Percentiles rank a stretch among this genome's conserved stretches.
Conservation (phyloP, 2,888 invertebrate genomes). For the Drosophila borealis region DNA sequence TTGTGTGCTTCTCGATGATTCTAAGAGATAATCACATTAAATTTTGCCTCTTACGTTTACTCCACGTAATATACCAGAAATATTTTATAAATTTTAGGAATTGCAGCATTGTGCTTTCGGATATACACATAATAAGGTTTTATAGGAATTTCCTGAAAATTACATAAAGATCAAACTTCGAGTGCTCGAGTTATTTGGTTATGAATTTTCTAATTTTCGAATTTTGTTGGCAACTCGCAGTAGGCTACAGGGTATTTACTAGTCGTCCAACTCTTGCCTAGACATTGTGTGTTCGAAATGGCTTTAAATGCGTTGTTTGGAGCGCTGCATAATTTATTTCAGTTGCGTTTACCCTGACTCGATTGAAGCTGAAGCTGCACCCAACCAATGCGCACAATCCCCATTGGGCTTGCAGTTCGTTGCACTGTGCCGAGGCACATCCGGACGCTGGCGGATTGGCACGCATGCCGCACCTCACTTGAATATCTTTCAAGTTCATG, state of each 20-base stretch:
- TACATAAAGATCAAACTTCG: too few species aligned
- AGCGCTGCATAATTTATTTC: constrained; percentile 20
- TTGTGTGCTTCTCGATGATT: too few species aligned
- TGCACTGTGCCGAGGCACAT: constrained; percentile 47
- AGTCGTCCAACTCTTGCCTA: not conserved
- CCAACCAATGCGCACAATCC: not conserved
- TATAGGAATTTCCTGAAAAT: too few species aligned
- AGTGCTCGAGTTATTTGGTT: too few species aligned
- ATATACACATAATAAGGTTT: too few species aligned
- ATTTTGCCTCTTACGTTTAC: too few species aligned
- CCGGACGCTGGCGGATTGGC: constrained; percentile 31
- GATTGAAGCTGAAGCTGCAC: constrained; percentile 8
- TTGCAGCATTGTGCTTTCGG: too few species aligned
- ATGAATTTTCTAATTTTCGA: too few species aligned
- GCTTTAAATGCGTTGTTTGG: constrained; percentile 15
- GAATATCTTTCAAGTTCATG: constrained; percentile 69
- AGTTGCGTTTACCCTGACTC: constrained; percentile 11
- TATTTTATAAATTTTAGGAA: too few species aligned
- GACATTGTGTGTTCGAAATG: not conserved
- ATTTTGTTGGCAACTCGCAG: too few species aligned
- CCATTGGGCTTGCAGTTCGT: constrained; percentile 61
- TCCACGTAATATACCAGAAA: too few species aligned
- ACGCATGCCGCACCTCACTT: constrained; percentile 42
- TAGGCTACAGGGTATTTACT: not conserved
- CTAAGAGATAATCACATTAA: too few species aligned